These are phyloP conservation scores for Sciurus niger DNA, from an alignment of 2,113 vertebrate genomes.

Conservation along the genomic window DNA sequence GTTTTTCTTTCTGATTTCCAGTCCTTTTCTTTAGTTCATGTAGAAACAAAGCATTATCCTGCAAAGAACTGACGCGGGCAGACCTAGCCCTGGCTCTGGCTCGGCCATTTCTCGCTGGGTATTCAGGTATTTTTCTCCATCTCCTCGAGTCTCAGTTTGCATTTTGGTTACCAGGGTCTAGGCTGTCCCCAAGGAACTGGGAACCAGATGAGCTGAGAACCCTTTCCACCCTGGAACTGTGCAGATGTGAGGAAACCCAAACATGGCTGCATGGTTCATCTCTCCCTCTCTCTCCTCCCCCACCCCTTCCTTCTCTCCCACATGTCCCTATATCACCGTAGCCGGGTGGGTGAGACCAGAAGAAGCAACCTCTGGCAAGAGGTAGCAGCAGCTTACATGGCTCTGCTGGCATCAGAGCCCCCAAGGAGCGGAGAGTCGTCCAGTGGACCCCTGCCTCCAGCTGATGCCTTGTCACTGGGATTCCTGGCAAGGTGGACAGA, in stretches of 20 bases:
- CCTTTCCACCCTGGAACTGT: background rate
- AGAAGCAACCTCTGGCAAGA: slow-evolving; percentile 79
- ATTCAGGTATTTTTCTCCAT: background rate
- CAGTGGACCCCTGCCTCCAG: background rate
- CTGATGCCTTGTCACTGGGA: background rate
- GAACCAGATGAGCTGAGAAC: background rate
- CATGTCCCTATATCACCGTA: slow-evolving; percentile 55
- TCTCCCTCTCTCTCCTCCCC: too few relatives aligned
- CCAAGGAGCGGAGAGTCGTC: background rate
- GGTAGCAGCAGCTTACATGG: slow-evolving; percentile 62
- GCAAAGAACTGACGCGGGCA: background rate
- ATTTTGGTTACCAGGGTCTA: background rate
- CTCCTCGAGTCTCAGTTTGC: background rate
- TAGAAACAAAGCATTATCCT: background rate
- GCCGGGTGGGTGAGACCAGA: slow-evolving; percentile 83
- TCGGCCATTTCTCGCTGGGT: background rate
- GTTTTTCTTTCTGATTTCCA: background rate
- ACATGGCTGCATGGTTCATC: background rate
- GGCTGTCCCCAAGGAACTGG: background rate
- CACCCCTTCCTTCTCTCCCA: background rate
- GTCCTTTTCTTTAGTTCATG: background rate
- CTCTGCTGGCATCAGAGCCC: background rate
- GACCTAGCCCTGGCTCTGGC: background rate
- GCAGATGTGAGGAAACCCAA: background rate
- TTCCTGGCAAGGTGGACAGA: background rate